Conservation (phyloP, 2,113 vertebrate genomes). For the Xenotilapia leptura region DNA sequence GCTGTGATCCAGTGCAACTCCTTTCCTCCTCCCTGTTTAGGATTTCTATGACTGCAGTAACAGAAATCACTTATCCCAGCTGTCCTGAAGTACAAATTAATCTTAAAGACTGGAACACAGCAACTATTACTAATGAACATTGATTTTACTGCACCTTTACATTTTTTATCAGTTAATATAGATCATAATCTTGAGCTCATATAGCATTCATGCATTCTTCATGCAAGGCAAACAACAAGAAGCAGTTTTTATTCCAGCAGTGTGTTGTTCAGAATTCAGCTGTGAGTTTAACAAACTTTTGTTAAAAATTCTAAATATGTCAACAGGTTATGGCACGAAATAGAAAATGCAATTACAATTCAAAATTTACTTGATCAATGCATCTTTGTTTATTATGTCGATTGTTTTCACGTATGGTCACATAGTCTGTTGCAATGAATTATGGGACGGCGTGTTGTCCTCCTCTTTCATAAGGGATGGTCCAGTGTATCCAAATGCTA, state of each 20-base stretch:
- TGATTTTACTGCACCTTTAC: background rate
- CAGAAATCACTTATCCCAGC: background rate
- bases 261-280: background rate
- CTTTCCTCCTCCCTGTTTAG: background rate
- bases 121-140: background rate
- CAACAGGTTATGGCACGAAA: background rate
- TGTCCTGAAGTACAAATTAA: background rate
- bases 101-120: background rate
- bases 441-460: background rate
- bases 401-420: background rate
- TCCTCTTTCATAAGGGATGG: background rate
- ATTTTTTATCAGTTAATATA: background rate
- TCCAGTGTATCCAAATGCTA: background rate
- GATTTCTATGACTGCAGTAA: background rate
- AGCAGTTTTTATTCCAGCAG: background rate
- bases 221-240: background rate
- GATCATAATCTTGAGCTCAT: background rate
- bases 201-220: background rate
- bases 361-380: background rate
- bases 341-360: background rate
- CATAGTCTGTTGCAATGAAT: background rate
- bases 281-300: background rate
- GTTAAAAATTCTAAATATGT: background rate
- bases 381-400: background rate
- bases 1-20: background rate